These are phyloP conservation scores for Ceyx margarethae DNA, from an alignment of 2,113 vertebrate species.

Conservation along the genomic window DNA sequence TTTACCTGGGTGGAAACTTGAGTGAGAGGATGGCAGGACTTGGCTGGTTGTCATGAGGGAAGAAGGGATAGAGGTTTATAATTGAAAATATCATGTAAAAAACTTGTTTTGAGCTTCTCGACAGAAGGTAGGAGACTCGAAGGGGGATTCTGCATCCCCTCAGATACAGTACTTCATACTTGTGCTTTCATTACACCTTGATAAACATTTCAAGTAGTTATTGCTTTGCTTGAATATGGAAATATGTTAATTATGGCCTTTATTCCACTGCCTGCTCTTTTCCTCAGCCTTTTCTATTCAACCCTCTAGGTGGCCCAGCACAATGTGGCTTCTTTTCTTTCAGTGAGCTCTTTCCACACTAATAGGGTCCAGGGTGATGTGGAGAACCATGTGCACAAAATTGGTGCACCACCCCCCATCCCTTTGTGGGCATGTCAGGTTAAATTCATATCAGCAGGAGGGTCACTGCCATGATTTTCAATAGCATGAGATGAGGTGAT, in stretches of 20 bases:
- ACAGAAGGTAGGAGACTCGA: neutral
- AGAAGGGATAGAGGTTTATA: neutral
- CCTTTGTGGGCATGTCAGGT: slow-evolving; percentile 81
- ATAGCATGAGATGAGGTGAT: slow-evolving; percentile 85
- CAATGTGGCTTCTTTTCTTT: slow-evolving; percentile 77
- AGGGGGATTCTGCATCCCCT: neutral
- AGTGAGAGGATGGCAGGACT: neutral
- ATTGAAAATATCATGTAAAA: neutral
- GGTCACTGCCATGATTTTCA: slow-evolving; percentile 83
- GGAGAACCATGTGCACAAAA: slow-evolving; percentile 81
- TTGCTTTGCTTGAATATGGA: slow-evolving; percentile 87
- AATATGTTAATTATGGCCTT: slow-evolving; percentile 83
- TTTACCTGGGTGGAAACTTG: neutral
- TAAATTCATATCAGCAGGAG: slow-evolving; percentile 83
- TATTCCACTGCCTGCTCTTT: slow-evolving; percentile 71
- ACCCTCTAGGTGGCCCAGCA: slow-evolving; percentile 85
- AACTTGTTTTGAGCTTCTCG: neutral
- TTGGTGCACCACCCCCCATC: slow-evolving; percentile 69
- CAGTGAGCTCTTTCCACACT: slow-evolving; percentile 78
- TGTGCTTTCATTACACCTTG: slow-evolving; percentile 55
- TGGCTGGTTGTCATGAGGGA: neutral
- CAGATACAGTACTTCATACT: slow-evolving; percentile 32
- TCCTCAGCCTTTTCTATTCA: slow-evolving; percentile 69
- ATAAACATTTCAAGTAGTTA: slow-evolving; percentile 77
- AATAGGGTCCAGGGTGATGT: slow-evolving; percentile 81